Evolutionary conservation across 2,888 invertebrate species (phyloP).

Genomic region (Prenolepis imparis): DNA sequence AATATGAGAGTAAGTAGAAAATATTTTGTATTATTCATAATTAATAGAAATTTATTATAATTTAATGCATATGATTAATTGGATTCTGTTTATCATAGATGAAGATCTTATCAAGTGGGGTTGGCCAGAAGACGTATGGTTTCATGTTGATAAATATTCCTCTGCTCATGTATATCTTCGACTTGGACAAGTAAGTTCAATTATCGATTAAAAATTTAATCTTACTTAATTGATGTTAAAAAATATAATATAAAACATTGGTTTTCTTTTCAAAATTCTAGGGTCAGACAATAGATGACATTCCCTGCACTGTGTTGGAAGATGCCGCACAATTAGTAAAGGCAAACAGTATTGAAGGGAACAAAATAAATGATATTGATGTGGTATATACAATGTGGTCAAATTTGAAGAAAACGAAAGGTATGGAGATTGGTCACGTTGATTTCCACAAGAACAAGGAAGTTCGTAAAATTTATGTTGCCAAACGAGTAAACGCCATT

Average conservation of each 20-base stretch:
- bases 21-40: background rate
- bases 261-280: constrained; percentile 83
- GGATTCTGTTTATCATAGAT: constrained; percentile 88
- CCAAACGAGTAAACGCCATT: constrained; percentile 95
- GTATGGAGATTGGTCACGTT: constrained; percentile 99
- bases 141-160: constrained; percentile 98
- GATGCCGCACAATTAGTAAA: constrained; percentile 99
- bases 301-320: constrained; percentile 96
- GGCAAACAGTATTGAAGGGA: constrained; percentile 97
- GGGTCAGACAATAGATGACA: constrained; percentile 97
- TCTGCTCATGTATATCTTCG: constrained; percentile 99
- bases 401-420: constrained; percentile 98
- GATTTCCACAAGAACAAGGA: constrained; percentile 96
- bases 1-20: constrained; percentile 95
- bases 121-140: constrained; percentile 99
- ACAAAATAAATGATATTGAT: constrained; percentile 98
- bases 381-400: constrained; percentile 99
- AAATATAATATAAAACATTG: background rate
- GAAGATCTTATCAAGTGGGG: constrained; percentile 99
- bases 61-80: background rate
- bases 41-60: constrained; percentile 22
- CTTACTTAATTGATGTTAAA: background rate
- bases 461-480: constrained; percentile 94
- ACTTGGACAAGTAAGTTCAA: constrained; percentile 90
- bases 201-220: background rate